Base-by-base conservation (phyloP, 1,140 invertebrate genomes). In the Heliconius hermathena region DNA sequence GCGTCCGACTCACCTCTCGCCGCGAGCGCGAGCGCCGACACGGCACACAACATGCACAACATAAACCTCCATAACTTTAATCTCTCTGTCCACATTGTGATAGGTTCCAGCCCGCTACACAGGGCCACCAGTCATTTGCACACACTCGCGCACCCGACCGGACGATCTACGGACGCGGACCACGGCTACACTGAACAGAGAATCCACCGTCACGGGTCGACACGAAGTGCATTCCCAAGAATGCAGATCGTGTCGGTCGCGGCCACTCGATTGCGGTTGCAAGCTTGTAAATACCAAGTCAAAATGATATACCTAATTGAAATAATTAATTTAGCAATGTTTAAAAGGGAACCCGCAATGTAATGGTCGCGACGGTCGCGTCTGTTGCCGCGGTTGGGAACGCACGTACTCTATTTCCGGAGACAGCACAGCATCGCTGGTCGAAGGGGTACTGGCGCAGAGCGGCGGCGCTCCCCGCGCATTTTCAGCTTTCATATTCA, bases 391-490 rank as follows among this genome's bases (percentile, higher is more conserved):
- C 70, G 76, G 74, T 74, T 54, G 70, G 75, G 72, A 74, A 78
- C 80, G 87, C 81, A 89, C 91, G 91, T 90, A 95, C 94, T 94
- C 91, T 95, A 95, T 95, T 93, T 94, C 90, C 92, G 92, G 93
- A 95, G 94, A 95, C 94, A 95, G 94, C 93, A 93, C 91, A 92
- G 94, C 94, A 94, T 95, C 94, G 94, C 94, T 94, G 94, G 94
- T 95, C 94, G 94, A 91, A 94, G 89, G 90, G 90, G 89, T 94
- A 95, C 94, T 95, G 94, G 89, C 91, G 88, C 82, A 82, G 73
- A 33, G 71, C 70, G 84, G 77, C 79, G 87, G 87, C 81, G 82
- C 86, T 87, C 89, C 85, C 86, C 89, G 85, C 87, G 85, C 84
- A 54, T 77, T 66, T 71, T 49, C 80, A 89, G 84, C 88, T 89